These are phyloP conservation scores for Rynchops niger DNA, from an alignment of 2,113 vertebrate genomes.

Conservation along the genomic window DNA sequence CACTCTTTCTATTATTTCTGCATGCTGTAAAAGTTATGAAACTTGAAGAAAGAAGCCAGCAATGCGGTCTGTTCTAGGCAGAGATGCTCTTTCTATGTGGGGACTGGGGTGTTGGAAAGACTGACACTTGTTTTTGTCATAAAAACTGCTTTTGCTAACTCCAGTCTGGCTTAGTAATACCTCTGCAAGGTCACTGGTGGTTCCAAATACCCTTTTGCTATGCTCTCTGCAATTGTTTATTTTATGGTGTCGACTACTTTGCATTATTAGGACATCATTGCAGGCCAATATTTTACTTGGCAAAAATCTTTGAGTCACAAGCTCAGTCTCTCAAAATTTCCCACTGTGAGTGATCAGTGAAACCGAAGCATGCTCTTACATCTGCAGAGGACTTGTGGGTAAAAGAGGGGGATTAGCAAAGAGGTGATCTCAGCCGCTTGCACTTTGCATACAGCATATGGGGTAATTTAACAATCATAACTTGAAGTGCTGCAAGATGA, in stretches of 20 bases:
- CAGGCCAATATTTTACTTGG: slow-evolving; percentile 68
- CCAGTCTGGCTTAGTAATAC: slow-evolving; percentile 23
- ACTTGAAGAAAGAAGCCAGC: not conserved
- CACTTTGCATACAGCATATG: not conserved
- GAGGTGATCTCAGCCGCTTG: not conserved
- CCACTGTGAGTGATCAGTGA: slow-evolving; percentile 3
- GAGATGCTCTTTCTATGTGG: not conserved
- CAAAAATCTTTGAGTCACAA: slow-evolving; percentile 47
- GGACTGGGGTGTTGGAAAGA: not conserved
- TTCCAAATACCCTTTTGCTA: slow-evolving; percentile 55
- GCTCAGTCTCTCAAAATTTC: slow-evolving; percentile 35
- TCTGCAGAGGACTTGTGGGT: slow-evolving; percentile 13
- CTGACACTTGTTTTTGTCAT: slow-evolving; percentile 54
- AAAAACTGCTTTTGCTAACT: slow-evolving; percentile 35
- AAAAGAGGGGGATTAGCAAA: slow-evolving; percentile 7
- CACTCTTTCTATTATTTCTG: slow-evolving; percentile 18
- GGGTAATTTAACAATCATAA: not conserved
- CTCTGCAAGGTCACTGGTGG: not conserved
- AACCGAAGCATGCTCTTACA: not conserved
- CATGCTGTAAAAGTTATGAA: not conserved
- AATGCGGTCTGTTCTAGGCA: not conserved
- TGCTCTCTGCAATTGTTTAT: slow-evolving; percentile 56
- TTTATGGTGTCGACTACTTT: slow-evolving; percentile 62
- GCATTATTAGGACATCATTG: slow-evolving; percentile 54
- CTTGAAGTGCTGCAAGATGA: not conserved